Evolutionary conservation across 2,888 invertebrate genomes (phyloP), one percentile per base, ranked within the genome.

Genomic region (Alloplasta piceator): DNA sequence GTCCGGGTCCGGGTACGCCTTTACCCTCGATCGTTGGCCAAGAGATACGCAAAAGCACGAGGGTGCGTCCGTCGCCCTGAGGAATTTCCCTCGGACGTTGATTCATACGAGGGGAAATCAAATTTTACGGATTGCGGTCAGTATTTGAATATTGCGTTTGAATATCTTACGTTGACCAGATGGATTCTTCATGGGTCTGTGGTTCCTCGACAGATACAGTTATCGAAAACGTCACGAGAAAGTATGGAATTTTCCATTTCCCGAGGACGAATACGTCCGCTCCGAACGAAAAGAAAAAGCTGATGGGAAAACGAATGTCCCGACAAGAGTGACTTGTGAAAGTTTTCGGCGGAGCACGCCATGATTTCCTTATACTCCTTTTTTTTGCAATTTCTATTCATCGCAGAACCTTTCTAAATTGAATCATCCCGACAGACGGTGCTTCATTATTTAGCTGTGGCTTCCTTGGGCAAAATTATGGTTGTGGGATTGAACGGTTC

Each of bases 131-230:
- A 85, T 86, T 85, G 83, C 84, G 88, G 87, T 85, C 87, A 84
- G 85, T 86, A 88, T 90, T 90, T 90, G 90, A 90, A 90, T 90
- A 90, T 89, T 87, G 78, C 84, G 84, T 89, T 89, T 87, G 89
- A 90, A 90, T 89, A 89, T 87, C 85, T 89, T 86, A 86, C 64
- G 74, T 58, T 67, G 61, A 78, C 76, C 75, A 12, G 64, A 79
- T 75, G 76, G 75, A 55, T 75, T 71, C 60, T 75, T 26, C 68
- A 48, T 46, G 6, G 61, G 4, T n/a, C 36, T 43, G 16, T 36
- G 12, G 7, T 6, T 67, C 60, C 60, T 66, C 48, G 67, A 70
- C 70, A 66, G 61, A 71, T 26, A 61, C 14, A 56, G 52, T 66
- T 64, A 48, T 52, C 52, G 56, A 76, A 16, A 41, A n/a, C 10